These are phyloP conservation scores for Chirona hameri DNA, from an alignment of 2,888 invertebrate species.

Conservation along the genomic window DNA sequence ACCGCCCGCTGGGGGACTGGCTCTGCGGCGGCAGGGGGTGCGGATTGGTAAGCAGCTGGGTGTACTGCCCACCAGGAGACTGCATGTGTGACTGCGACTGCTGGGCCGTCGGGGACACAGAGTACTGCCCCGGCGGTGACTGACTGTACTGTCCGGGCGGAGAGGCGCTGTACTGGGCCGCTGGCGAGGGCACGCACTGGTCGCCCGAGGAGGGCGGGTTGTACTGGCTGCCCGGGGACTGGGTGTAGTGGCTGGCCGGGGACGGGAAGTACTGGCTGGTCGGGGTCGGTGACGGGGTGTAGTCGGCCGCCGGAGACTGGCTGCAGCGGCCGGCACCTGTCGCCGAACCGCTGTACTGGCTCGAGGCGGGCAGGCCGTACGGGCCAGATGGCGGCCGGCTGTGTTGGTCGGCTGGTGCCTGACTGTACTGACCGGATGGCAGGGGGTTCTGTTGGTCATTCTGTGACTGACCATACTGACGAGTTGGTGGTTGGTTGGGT, in stretches of 20 bases:
- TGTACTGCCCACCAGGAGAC: not conserved
- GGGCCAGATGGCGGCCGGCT: too few species aligned
- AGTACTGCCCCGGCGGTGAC: not conserved
- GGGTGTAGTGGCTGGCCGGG: conserved; percentile 22
- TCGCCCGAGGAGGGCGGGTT: not conserved
- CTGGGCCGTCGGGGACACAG: too few species aligned
- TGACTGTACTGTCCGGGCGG: not conserved
- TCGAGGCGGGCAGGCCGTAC: too few species aligned
- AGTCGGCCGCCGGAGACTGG: not conserved
- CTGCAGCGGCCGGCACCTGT: not conserved
- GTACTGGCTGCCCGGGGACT: not conserved
- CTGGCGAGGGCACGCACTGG: not conserved
- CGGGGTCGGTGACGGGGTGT: not conserved
- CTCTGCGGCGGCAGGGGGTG: not conserved
- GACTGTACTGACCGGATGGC: too few species aligned
- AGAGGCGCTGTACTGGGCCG: conserved; percentile 2
- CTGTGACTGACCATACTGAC: too few species aligned
- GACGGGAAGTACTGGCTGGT: not conserved
- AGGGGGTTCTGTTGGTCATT: too few species aligned
- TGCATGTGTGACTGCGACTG: not conserved
- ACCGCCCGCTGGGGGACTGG: not conserved
- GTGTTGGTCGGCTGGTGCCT: too few species aligned
- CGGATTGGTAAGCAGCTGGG: not conserved
- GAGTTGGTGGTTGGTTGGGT: too few species aligned
- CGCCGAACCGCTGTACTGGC: too few species aligned